Evolutionary conservation across 2,113 vertebrate species (phyloP).

Genomic region (Percopsis transmontana): DNA sequence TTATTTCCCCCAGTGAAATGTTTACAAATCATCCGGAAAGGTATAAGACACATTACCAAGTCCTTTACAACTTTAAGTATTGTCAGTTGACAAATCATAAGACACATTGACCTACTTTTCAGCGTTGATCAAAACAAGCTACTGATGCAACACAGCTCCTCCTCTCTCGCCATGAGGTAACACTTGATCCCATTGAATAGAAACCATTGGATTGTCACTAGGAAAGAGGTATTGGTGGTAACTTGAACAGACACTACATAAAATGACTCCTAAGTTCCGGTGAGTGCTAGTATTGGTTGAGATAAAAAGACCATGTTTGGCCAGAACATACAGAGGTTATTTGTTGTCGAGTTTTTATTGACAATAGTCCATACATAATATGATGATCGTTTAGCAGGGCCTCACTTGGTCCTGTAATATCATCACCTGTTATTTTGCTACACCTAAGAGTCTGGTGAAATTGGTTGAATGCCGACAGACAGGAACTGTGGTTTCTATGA

Average conservation of each 20-base stretch:
- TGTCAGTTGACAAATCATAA: neutral
- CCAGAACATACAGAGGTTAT: conserved; percentile 64
- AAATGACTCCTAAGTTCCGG: conserved; percentile 67
- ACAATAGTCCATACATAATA: conserved; percentile 54
- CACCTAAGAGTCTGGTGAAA: conserved; percentile 52
- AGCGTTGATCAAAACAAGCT: conserved; percentile 15
- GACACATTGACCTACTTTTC: neutral
- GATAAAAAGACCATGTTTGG: conserved; percentile 55
- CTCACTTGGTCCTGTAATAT: conserved; percentile 21
- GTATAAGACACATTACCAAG: conserved; percentile 3
- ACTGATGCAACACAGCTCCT: conserved; percentile 28
- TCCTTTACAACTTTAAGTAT: neutral
- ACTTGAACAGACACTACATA: conserved; percentile 65
- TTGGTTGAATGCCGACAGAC: conserved; percentile 48
- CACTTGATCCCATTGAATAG: conserved; percentile 62
- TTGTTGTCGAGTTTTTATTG: conserved; percentile 61
- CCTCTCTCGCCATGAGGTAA: conserved; percentile 66
- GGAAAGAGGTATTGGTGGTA: conserved; percentile 71
- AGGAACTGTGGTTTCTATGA: conserved; percentile 36
- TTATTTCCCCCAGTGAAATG: conserved; percentile 30
- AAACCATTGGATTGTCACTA: conserved; percentile 72
- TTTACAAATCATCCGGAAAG: conserved; percentile 39
- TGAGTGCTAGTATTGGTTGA: conserved; percentile 84
- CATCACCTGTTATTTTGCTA: conserved; percentile 26
- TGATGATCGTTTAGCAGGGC: conserved; percentile 28